Evolutionary conservation across 2,113 vertebrate genomes (phyloP).

Genomic region (Leucopsar rothschildi): DNA sequence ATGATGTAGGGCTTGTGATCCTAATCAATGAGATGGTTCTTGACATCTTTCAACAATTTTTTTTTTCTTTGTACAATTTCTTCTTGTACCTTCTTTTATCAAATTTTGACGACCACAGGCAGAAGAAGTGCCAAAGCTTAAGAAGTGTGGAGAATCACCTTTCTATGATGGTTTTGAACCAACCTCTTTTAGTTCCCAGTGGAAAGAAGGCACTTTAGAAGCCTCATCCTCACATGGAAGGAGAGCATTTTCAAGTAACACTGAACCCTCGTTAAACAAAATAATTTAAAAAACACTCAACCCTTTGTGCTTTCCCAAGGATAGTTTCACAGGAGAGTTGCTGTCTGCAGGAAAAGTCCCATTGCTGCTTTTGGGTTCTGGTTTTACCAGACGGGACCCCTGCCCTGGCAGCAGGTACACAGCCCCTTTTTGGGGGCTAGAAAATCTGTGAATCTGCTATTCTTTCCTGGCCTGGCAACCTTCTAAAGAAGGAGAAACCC

Average conservation of each 20-base stretch:
- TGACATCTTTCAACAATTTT: not conserved
- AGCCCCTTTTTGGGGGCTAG: rapidly evolving
- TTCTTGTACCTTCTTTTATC: not conserved
- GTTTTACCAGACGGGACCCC: not conserved
- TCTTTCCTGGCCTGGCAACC: not conserved
- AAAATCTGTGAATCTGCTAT: not conserved
- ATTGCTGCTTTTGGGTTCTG: not conserved
- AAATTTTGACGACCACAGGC: not conserved
- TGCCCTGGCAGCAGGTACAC: not conserved
- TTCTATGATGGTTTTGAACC: not conserved
- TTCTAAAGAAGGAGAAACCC: not conserved
- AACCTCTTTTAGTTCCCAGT: not conserved
- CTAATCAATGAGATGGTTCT: not conserved
- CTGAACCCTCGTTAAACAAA: not conserved
- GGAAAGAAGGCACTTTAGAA: not conserved
- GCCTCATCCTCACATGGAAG: not conserved
- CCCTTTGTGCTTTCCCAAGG: not conserved
- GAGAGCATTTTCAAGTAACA: not conserved
- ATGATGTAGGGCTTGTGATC: not conserved
- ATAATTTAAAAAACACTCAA: not conserved
- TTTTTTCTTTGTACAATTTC: not conserved
- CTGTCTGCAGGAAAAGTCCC: not conserved
- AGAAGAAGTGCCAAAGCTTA: not conserved
- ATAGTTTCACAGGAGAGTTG: not conserved
- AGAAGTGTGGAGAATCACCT: not conserved